Evolutionary conservation across 2,113 vertebrate genomes (phyloP), one percentile per base, ranked within the genome.

Genomic region (Lampris incognitus): DNA sequence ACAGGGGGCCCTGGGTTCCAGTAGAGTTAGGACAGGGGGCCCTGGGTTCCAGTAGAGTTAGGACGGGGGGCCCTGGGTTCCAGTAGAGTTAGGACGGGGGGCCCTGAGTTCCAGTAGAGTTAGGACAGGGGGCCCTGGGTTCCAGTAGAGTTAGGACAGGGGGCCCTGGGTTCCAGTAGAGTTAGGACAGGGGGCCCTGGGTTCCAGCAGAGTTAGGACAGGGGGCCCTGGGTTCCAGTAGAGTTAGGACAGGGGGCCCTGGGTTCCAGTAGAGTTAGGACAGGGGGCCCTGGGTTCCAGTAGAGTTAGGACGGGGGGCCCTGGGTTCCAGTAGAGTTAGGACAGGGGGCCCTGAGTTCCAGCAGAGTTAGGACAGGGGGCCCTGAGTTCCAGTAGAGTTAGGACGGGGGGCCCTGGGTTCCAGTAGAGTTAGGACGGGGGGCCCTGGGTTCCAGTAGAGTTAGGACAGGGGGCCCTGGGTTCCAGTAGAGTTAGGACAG

Each of bases 61-160:
- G 24, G 24, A 24, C 24, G 24, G 40, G 66, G 64, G 13, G 13
- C 50, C n/a, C n/a, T n/a, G n/a, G n/a, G n/a, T n/a, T 52, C 59
- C 68, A 69, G 65, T 46, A 10, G 72, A 76, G 61, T 57, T 63
- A 13, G 62, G 55, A 44, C 11, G 41, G 52, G 66, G 64, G 13
- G 13, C 50, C 58, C 60, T 80, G 10, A 56, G 52, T 66, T 78
- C 75, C 52, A 24, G 24, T 24, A 24, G 24, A 24, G 24, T 24
- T 24, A 24, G 24, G 24, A 24, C 24, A 24, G 40, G 66, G 64
- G 13, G 13, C 50, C 58, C 60, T 80, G 10, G 59, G 52, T 66
- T 78, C 75, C 52, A 24, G 24, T 24, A 24, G 24, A 24, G 24
- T 24, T 24, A 24, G 24, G 24, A 24, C 24, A 24, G 40, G 66